Conservation (phyloP, 2,797 vertebrate genomes). For the Sebastolobus alascanus region DNA sequence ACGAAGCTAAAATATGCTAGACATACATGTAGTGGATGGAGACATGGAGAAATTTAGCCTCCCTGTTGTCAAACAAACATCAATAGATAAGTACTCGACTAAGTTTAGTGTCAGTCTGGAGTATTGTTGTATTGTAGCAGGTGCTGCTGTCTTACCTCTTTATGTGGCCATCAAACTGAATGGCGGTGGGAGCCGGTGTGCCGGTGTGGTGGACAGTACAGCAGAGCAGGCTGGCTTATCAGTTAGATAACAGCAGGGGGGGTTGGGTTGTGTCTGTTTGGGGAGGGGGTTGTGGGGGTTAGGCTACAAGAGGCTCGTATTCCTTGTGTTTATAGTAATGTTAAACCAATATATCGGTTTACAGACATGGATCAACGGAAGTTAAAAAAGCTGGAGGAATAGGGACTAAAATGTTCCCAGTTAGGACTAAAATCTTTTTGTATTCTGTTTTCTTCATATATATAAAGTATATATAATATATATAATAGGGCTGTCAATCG, state of each 20-base stretch:
- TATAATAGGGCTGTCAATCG: no score
- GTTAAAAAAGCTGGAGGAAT: background rate
- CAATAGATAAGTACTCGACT: background rate
- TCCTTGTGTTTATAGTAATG: constrained; percentile 51
- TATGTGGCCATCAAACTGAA: constrained; percentile 7
- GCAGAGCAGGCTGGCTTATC: constrained; percentile 60
- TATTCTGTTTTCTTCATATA: background rate
- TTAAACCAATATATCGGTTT: constrained; percentile 52
- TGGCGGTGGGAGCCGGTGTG: constrained; percentile 23
- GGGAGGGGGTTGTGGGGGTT: constrained; percentile 19
- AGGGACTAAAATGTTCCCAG: background rate
- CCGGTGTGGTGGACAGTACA: constrained; percentile 51
- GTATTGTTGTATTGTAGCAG: background rate
- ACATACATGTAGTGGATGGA: background rate
- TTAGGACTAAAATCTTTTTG: background rate
- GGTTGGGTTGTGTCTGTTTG: constrained; percentile 33
- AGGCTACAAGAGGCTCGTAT: constrained; percentile 46
- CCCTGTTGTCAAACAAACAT: background rate
- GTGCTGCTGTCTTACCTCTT: constrained; percentile 69
- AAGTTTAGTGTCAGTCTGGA: background rate
- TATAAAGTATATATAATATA: no score
- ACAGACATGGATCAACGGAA: constrained; percentile 9
- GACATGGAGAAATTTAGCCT: background rate
- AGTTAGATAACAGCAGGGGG: constrained; percentile 57
- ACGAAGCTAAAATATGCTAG: background rate